Conservation (phyloP, 2,113 vertebrate species). For the Eudyptes chrysolophus region DNA sequence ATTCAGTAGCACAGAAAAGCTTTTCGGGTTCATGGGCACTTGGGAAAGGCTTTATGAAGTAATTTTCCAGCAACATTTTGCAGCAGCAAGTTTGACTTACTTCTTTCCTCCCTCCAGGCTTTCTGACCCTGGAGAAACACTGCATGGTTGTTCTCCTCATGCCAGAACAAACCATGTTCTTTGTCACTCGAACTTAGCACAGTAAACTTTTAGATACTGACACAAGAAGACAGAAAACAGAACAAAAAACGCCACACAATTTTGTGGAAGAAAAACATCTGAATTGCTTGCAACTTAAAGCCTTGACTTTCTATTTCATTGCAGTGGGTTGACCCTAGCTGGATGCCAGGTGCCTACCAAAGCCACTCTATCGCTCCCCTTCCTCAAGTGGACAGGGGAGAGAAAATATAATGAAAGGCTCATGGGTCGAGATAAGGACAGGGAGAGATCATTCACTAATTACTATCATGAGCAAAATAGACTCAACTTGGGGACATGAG, state of each 20-base stretch:
- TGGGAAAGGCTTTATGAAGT: neutral
- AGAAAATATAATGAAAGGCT: neutral
- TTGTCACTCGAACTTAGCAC: neutral
- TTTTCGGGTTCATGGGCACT: neutral
- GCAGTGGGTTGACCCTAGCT: neutral
- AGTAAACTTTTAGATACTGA: neutral
- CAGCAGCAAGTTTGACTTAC: neutral
- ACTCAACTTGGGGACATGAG: neutral
- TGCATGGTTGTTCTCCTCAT: neutral
- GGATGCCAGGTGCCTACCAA: neutral
- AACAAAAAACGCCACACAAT: neutral
- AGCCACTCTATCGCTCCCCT: neutral
- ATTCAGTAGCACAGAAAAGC: neutral
- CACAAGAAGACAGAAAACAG: neutral
- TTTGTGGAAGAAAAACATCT: neutral
- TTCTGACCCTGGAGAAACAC: neutral
- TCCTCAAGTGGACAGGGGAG: neutral
- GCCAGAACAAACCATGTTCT: neutral
- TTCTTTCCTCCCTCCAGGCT: neutral
- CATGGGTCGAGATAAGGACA: neutral
- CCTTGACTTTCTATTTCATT: neutral
- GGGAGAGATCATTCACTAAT: neutral
- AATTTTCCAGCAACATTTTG: neutral
- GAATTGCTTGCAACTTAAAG: neutral
- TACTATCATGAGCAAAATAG: neutral